These are phyloP conservation scores for Anneissia japonica DNA, from an alignment of 35 echinoderm and acorn worm genomes.

Conservation along the genomic window DNA sequence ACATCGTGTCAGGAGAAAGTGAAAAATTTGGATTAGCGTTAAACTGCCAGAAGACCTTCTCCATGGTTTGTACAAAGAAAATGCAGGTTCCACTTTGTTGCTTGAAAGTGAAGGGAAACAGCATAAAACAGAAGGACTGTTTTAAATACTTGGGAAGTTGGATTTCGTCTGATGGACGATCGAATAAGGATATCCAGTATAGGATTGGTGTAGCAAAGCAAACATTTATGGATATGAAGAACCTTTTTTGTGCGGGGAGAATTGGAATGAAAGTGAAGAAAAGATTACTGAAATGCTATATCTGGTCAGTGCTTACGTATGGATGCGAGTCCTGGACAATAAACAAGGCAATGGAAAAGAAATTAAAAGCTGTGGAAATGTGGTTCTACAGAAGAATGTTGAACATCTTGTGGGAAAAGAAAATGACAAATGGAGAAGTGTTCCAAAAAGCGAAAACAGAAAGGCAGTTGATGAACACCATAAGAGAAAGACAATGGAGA, in stretches of 20 bases:
- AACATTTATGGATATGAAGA: not conserved
- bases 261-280: not conserved
- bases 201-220: not conserved
- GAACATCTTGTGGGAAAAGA: not conserved
- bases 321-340: slow-evolving; percentile 3
- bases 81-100: not conserved
- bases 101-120: not conserved
- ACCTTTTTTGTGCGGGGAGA: not conserved
- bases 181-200: not conserved
- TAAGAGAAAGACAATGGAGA: no score
- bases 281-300: not conserved
- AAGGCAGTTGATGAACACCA: no score
- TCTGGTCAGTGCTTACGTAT: not conserved
- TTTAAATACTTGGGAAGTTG: not conserved
- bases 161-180: not conserved
- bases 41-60: no score
- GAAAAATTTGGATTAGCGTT: not conserved
- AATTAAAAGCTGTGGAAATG: not conserved
- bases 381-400: slow-evolving; percentile 3
- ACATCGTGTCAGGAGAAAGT: not conserved
- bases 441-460: no score
- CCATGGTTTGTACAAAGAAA: not conserved
- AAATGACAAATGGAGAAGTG: not conserved
- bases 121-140: not conserved
- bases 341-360: not conserved